Evolutionary conservation across 2,797 vertebrate genomes (phyloP).

Genomic region (Bovichtus diacanthus): DNA sequence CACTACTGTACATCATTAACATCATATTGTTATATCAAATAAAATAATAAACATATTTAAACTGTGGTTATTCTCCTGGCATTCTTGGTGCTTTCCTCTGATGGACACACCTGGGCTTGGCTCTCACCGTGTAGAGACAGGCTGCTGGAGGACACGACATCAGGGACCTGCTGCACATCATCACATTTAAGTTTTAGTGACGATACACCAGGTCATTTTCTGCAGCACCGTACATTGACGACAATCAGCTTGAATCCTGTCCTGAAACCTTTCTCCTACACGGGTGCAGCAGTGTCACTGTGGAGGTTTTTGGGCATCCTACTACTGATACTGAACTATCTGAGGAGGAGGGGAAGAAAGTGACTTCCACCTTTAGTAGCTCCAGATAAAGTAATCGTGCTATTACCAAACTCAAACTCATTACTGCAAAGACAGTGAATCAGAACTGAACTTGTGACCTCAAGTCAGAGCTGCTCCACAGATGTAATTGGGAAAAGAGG

Average conservation of each 20-base stretch:
- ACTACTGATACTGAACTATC: not conserved
- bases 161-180: slow-evolving; percentile 73
- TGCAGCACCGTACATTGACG: not conserved
- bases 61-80: slow-evolving; percentile 76
- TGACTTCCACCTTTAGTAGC: not conserved
- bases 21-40: not conserved
- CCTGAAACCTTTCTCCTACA: slow-evolving; percentile 5
- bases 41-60: slow-evolving; percentile 44
- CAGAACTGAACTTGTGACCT: slow-evolving; percentile 44
- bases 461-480: slow-evolving; percentile 29
- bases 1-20: not conserved
- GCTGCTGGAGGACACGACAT: slow-evolving; percentile 62
- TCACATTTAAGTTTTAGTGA: slow-evolving; percentile 1
- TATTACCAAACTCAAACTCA: slow-evolving; percentile 13
- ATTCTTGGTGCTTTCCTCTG: slow-evolving; percentile 34
- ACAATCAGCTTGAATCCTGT: not conserved
- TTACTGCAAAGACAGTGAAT: slow-evolving; percentile 21
- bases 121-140: slow-evolving; percentile 48
- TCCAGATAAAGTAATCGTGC: slow-evolving; percentile 6
- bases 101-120: slow-evolving; percentile 18
- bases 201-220: not conserved
- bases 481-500: slow-evolving; percentile 23
- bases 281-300: not conserved
- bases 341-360: not conserved
- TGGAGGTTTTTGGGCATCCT: not conserved